Evolutionary conservation across 2,888 invertebrate genomes (phyloP), one percentile per base, ranked within the genome.

Genomic region (Pogonocherus hispidulus): DNA sequence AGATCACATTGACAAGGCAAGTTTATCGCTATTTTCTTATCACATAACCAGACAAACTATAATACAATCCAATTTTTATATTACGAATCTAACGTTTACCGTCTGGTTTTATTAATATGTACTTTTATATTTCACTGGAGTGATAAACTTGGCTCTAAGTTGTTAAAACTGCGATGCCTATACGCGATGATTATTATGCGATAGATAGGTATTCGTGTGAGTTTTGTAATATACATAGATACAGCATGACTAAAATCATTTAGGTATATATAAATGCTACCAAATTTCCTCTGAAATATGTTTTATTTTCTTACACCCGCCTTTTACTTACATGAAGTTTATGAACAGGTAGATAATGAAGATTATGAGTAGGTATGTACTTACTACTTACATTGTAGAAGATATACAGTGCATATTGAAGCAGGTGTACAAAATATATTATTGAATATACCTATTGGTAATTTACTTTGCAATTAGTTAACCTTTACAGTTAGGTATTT

Each of bases 171-270:
- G 69, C 63, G 70, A 66, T 69, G 65, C 70, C 68, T 65, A 66
- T 49, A 67, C 69, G 67, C 55, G 55, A 46, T 60, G 51, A 63
- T 65, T 65, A 69, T 67, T 62, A 63, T 71, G 71, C 69, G 72
- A 71, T 67, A 73, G 62, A 71, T 69, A 70, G 37, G 59, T 27
- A 27, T 41, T 71, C 57, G 63, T 63, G 69, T 73, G 70, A 69
- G 72, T 77, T 75, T 78, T 73, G 80, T 80, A 75, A 77, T 76
- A 80, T 81, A 79, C 77, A 77, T 80, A 78, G 77, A 72, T 72
- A 68, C 55, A 74, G 74, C 67, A 57, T 67, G 16, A 69, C 71
- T 73, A 70, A 72, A 66, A 72, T 63, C 68, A 63, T 65, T 69
- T 63, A n/a, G n/a, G n/a, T n/a, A 69, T 73, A 69, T 69, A 71